These are phyloP conservation scores for rabbit (Oryctolagus cuniculus) DNA, from an alignment of 2,113 vertebrate genomes.

Conservation along the genomic window mOryCun1.1 NC_091444.1:11327001-11327500, in stretches of 20 bases:
- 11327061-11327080: neutral
- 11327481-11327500: neutral
- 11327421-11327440: neutral
- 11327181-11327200: neutral
- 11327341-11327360: neutral
- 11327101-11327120: neutral
- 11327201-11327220: neutral
- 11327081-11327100: neutral
- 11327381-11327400: neutral
- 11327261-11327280: neutral
- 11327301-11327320: neutral
- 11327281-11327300: neutral
- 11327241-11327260: neutral
- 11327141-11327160: neutral
- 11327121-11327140: neutral
- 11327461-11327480: neutral
- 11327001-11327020: conserved; percentile 26
- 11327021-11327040: neutral
- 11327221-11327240: neutral
- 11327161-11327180: neutral
- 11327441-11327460: neutral
- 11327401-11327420: neutral
- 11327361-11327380: neutral
- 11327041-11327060: neutral
- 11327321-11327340: neutral